phyloP scores from a whole-genome alignment of 2,888 invertebrate genomes.

The Bruchidius siliquastri region DNA sequence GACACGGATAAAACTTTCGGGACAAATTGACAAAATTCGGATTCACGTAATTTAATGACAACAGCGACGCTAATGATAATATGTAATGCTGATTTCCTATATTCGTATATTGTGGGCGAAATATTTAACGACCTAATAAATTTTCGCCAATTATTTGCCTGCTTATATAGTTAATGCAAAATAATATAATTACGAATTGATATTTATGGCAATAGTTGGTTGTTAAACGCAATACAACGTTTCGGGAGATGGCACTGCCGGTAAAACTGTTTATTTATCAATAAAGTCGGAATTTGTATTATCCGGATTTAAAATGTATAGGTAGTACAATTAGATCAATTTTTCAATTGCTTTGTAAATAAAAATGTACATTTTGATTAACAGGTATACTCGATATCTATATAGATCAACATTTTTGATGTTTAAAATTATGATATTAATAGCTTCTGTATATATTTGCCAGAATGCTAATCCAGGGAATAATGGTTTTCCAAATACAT shows the following conservation, averaged over 20 bases:
- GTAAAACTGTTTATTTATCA: neutral
- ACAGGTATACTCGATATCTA: neutral
- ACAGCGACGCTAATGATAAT: neutral
- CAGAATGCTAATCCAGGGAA: too few relatives aligned
- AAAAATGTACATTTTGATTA: neutral
- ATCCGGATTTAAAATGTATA: neutral
- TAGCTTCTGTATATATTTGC: too few relatives aligned
- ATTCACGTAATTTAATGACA: neutral
- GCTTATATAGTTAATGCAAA: conserved; percentile 1
- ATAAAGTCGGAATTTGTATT: neutral
- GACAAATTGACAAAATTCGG: neutral
- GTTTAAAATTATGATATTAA: too few relatives aligned
- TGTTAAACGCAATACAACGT: neutral
- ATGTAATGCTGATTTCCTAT: neutral
- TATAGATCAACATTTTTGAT: too few relatives aligned
- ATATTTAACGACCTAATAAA: conserved; percentile 1
- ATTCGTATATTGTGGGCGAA: neutral
- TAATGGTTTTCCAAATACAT: too few relatives aligned
- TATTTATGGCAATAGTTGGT: conserved; percentile 1
- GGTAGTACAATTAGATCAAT: neutral
- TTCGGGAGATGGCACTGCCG: neutral
- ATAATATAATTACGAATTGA: conserved; percentile 1
- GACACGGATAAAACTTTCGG: neutral
- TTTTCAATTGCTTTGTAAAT: neutral
- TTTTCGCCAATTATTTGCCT: neutral